These are phyloP conservation scores for Megaustenia siamemsis DNA, from an alignment of 2,888 invertebrate genomes.

Conservation along the genomic window DNA sequence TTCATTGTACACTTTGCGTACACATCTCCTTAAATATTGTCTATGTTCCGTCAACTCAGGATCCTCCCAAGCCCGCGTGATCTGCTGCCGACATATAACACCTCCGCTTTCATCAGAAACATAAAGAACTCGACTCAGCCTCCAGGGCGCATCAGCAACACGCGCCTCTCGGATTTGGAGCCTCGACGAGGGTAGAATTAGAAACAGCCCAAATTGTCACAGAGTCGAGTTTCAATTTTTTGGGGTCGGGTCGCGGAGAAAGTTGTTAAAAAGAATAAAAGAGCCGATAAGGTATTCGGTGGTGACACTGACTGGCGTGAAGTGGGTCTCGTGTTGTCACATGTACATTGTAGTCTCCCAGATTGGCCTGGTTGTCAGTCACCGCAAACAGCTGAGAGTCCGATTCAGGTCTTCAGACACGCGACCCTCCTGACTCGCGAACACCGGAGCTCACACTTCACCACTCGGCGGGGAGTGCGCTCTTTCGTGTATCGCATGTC, in stretches of 20 bases:
- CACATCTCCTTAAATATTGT: neutral
- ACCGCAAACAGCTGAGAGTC: constrained; percentile 22
- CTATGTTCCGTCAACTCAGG: neutral
- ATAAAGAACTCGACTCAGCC: constrained; percentile 13
- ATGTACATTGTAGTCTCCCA: neutral
- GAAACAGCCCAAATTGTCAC: constrained; percentile 19
- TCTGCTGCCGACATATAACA: neutral
- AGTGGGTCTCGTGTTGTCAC: constrained; percentile 1
- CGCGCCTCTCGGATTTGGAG: neutral
- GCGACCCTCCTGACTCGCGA: neutral
- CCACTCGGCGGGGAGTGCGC: neutral
- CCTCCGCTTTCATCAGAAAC: constrained; percentile 6
- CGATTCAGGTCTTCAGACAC: neutral
- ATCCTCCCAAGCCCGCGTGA: neutral
- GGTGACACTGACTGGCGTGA: constrained; percentile 13
- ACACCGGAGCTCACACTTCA: neutral
- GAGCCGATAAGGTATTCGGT: neutral
- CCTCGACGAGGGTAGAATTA: constrained; percentile 7
- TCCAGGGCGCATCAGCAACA: constrained; percentile 10
- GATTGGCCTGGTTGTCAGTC: neutral
- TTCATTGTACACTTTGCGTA: no score
- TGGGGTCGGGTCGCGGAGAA: neutral
- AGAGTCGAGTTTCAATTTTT: neutral
- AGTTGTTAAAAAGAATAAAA: neutral
- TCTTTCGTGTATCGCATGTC: neutral